A percentile compares a stretch with the other conserved stretches of the same genome.
Conservation (phyloP, 2,888 invertebrate genomes). For the Eubasilissa splendida region DNA sequence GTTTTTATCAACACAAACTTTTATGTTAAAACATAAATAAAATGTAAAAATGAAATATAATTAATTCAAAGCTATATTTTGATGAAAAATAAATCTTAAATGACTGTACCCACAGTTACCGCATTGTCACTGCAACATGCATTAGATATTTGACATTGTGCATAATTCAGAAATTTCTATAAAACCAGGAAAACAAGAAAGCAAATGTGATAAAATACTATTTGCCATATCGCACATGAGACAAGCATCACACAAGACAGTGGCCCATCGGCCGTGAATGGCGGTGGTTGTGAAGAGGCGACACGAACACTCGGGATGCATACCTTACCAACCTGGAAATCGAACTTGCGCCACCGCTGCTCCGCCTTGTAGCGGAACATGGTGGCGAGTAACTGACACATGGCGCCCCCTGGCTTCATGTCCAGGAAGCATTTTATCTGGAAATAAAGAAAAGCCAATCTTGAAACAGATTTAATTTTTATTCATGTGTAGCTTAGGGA, state of each 20-base stretch:
- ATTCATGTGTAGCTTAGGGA: no score
- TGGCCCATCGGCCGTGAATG: slow-evolving; percentile 1
- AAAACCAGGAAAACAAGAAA: no score
- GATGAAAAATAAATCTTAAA: no score
- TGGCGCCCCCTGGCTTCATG: slow-evolving; percentile 93
- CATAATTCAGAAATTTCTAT: no score
- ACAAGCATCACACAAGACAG: slow-evolving; percentile 2
- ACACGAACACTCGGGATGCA: slow-evolving; percentile 63
- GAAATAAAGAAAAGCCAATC: slow-evolving; percentile 60
- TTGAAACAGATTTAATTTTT: not conserved
- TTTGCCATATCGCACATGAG: slow-evolving; percentile 22
- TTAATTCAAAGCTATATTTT: no score
- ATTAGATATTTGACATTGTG: no score
- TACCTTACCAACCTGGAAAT: slow-evolving; percentile 90
- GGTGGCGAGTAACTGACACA: slow-evolving; percentile 94
- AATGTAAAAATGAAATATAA: no score
- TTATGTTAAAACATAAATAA: no score
- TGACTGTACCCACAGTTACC: no score
- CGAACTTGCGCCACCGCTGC: slow-evolving; percentile 96
- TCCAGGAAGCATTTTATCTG: slow-evolving; percentile 97
- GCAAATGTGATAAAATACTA: no score
- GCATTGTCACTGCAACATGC: no score
- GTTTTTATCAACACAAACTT: no score
- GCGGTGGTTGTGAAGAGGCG: slow-evolving; percentile 47
- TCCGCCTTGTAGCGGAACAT: slow-evolving; percentile 97